phyloP scores from a whole-genome alignment of 2,113 vertebrate genomes.

The Stegastes partitus region DNA sequence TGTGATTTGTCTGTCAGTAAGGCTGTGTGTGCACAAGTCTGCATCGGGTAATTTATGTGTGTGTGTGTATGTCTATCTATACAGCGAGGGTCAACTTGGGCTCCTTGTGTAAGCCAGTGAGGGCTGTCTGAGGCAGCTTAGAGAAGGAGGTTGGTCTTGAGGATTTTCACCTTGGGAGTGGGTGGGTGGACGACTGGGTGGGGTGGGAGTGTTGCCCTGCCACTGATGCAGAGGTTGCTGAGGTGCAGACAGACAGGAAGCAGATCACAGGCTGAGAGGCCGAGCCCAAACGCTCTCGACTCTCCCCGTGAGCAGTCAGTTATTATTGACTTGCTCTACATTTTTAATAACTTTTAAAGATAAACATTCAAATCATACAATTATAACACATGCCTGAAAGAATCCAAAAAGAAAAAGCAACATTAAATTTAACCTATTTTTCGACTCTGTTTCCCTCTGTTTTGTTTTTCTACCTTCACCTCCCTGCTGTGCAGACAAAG shows the following conservation, averaged over 20 bases:
- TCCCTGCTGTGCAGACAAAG: background rate
- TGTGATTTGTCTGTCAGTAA: slow-evolving; percentile 70
- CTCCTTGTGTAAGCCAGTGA: slow-evolving; percentile 44
- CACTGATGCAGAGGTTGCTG: slow-evolving; percentile 50
- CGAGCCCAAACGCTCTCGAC: slow-evolving; percentile 19
- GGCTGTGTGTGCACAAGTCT: slow-evolving; percentile 4
- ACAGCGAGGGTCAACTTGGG: slow-evolving; percentile 40
- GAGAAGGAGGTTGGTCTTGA: slow-evolving; percentile 43
- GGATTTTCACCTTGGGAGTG: slow-evolving; percentile 58
- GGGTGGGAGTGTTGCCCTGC: slow-evolving; percentile 39
- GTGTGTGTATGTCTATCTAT: slow-evolving; percentile 40
- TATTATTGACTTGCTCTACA: background rate
- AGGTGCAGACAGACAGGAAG: slow-evolving; percentile 80
- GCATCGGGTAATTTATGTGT: slow-evolving; percentile 17
- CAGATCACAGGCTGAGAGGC: slow-evolving; percentile 70
- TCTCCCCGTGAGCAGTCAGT: background rate
- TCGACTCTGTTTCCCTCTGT: background rate
- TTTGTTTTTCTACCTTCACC: background rate
- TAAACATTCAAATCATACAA: background rate
- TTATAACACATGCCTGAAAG: background rate
- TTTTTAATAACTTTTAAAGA: background rate
- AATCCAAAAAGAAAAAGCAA: background rate
- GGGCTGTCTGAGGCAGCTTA: slow-evolving; percentile 43
- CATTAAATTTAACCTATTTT: background rate
- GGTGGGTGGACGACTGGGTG: slow-evolving; percentile 48